A percentile compares a stretch with the other conserved stretches of the same genome.
Evolutionary conservation across 2,797 vertebrate genomes (phyloP).

Genomic region (Crenichthys baileyi): DNA sequence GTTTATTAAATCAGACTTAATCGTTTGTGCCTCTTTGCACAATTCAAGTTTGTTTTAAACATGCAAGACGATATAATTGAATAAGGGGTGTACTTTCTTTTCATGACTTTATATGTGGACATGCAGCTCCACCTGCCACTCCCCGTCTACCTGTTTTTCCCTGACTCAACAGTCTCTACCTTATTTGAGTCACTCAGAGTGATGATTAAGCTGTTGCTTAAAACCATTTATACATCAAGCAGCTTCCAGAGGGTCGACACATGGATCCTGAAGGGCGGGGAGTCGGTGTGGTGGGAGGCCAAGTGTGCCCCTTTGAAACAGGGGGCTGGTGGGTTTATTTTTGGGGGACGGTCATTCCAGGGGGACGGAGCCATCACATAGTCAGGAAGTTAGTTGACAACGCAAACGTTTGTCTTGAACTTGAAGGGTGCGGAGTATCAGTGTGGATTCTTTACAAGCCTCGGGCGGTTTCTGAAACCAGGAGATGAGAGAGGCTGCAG

Average conservation of each 20-base stretch:
- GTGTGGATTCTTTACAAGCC: slow-evolving; percentile 49
- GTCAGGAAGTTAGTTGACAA: slow-evolving; percentile 67
- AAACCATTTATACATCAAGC: slow-evolving; percentile 75
- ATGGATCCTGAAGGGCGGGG: slow-evolving; percentile 28
- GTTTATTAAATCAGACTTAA: background rate
- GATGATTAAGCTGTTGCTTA: slow-evolving; percentile 86
- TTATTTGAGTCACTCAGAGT: slow-evolving; percentile 84
- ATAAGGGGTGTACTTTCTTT: background rate
- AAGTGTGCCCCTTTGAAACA: slow-evolving; percentile 43
- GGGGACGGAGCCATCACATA: slow-evolving; percentile 55
- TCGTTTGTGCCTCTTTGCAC: background rate
- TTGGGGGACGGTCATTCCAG: slow-evolving; percentile 62
- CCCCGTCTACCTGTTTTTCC: slow-evolving; percentile 78
- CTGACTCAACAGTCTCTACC: slow-evolving; percentile 79
- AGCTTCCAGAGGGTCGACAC: slow-evolving; percentile 65
- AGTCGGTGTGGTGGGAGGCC: slow-evolving; percentile 13
- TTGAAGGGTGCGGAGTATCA: slow-evolving; percentile 43
- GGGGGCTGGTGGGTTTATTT: slow-evolving; percentile 71
- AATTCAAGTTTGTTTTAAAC: background rate
- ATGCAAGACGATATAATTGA: background rate
- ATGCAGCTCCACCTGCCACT: slow-evolving; percentile 80
- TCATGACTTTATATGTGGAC: slow-evolving; percentile 53
- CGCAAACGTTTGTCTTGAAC: slow-evolving; percentile 66
- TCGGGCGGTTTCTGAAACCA: slow-evolving; percentile 25
- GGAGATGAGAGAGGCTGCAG: background rate